Evolutionary conservation across 2,888 invertebrate species (phyloP).

Genomic region (Syritta pipiens): DNA sequence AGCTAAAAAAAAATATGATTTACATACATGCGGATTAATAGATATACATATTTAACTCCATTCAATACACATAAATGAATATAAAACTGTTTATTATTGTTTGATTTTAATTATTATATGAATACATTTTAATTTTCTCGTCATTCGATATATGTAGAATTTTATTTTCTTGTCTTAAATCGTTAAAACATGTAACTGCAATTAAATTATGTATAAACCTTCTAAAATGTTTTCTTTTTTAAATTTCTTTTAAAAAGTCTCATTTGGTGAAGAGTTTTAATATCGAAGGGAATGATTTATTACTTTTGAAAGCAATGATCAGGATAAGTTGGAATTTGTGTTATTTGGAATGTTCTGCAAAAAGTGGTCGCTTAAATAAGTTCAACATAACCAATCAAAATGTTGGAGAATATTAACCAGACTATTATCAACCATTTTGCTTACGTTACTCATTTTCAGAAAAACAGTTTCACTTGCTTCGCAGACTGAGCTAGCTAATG

Average conservation of each 20-base stretch:
- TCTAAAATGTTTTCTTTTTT: constrained; percentile 10
- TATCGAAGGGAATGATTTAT: too few species aligned
- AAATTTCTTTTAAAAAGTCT: constrained; percentile 1
- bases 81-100: constrained; percentile 28
- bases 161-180: constrained; percentile 14
- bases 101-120: constrained; percentile 3
- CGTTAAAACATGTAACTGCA: constrained; percentile 35
- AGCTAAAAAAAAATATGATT: constrained; percentile 52
- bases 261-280: neutral
- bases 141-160: constrained; percentile 25
- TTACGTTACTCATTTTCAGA: too few species aligned
- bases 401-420: too few species aligned
- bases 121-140: constrained; percentile 9
- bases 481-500: too few species aligned
- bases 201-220: constrained; percentile 33
- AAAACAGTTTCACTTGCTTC: too few species aligned
- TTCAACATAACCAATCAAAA: too few species aligned
- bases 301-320: too few species aligned
- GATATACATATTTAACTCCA: constrained; percentile 24
- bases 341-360: too few species aligned
- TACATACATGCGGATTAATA: constrained; percentile 46
- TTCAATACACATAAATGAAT: constrained; percentile 47
- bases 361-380: too few species aligned
- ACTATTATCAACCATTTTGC: too few species aligned
- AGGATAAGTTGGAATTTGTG: too few species aligned